A percentile compares a stretch with the other conserved stretches of the same genome.
These are phyloP conservation scores for Galeruca laticollis DNA, from an alignment of 2,888 invertebrate species.

Conservation along the genomic window DNA sequence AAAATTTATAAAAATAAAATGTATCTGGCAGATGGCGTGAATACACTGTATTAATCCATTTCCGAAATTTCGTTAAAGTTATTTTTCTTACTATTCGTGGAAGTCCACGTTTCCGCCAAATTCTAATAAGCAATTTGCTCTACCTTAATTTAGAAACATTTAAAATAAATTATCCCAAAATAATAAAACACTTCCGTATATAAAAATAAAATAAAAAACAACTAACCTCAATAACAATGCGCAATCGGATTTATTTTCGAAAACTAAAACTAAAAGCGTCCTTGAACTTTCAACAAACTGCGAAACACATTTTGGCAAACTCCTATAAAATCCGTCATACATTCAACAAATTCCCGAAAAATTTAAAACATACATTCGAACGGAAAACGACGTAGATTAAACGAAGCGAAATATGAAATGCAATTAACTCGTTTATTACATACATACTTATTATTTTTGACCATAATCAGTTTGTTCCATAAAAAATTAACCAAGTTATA, in stretches of 20 bases:
- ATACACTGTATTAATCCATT: no score
- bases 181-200: not conserved
- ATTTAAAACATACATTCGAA: not conserved
- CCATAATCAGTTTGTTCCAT: not conserved
- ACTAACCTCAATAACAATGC: conserved; percentile 1
- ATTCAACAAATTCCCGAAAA: not conserved
- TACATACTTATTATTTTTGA: not conserved
- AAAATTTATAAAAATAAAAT: no score
- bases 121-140: no score
- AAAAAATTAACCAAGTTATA: not conserved
- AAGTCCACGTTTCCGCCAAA: no score
- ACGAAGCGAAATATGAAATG: not conserved
- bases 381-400: no score
- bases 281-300: conserved; percentile 1
- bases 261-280: not conserved
- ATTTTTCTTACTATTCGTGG: no score
- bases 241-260: not conserved
- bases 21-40: no score
- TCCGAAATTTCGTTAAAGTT: no score
- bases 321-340: not conserved
- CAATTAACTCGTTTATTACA: not conserved
- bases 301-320: not conserved
- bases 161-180: not conserved
- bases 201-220: not conserved
- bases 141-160: no score